A percentile compares a stretch with the other conserved stretches of the same genome.
Evolutionary conservation across 2,797 vertebrate genomes (phyloP).

Genomic region (Rousettus madagascariensis): DNA sequence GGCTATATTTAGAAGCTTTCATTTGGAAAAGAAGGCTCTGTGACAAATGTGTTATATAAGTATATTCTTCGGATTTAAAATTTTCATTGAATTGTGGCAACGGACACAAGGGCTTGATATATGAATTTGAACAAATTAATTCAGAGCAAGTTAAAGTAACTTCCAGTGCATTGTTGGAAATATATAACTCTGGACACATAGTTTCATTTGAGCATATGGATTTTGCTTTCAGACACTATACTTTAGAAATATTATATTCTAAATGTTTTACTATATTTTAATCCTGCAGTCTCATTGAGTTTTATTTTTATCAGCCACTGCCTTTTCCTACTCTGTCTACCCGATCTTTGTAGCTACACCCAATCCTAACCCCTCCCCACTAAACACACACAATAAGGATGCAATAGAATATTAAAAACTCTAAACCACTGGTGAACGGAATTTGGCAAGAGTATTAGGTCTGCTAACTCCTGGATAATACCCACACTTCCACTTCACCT

Average conservation of each 20-base stretch:
- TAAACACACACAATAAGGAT: neutral
- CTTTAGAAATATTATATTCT: neutral
- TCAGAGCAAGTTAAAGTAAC: constrained; percentile 53
- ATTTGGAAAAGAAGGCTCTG: constrained; percentile 15
- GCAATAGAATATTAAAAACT: neutral
- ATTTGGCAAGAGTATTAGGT: neutral
- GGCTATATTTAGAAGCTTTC: constrained; percentile 65
- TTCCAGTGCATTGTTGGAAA: constrained; percentile 45
- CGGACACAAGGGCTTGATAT: neutral
- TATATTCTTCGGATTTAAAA: constrained; percentile 59
- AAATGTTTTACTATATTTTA: neutral
- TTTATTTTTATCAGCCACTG: neutral
- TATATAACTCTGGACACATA: neutral
- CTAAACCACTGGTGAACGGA: neutral
- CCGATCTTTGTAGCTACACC: neutral
- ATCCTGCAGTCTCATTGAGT: neutral
- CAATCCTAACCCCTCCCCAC: neutral
- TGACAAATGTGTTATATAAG: constrained; percentile 34
- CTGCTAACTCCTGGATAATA: neutral
- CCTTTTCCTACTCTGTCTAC: neutral
- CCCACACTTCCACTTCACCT: neutral
- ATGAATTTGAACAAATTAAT: constrained; percentile 58
- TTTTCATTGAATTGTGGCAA: constrained; percentile 39
- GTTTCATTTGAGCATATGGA: neutral
- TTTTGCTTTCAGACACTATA: neutral